A percentile compares a stretch with the other conserved stretches of the same genome.
Conservation (phyloP, 2,113 vertebrate species). For the Dryoscopus gambensis region DNA sequence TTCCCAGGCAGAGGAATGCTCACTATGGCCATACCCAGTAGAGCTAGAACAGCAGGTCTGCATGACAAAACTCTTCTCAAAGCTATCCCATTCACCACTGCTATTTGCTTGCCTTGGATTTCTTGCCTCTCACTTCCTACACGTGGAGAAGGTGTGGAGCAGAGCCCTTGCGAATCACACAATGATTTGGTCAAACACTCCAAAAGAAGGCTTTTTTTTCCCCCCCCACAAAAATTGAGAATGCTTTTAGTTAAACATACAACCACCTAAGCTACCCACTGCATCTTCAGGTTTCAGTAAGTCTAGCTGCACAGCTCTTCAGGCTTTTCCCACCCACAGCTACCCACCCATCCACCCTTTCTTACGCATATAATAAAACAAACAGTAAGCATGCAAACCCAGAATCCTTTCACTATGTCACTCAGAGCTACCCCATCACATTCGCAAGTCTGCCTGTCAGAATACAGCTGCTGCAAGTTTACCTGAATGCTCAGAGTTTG, state of each 20-base stretch:
- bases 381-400: background rate
- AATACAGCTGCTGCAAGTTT: slow-evolving; percentile 49
- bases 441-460: slow-evolving; percentile 31
- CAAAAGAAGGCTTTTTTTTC: background rate
- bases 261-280: background rate
- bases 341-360: background rate
- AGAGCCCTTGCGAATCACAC: rapidly evolving
- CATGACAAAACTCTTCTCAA: slow-evolving; percentile 58
- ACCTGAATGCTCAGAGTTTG: slow-evolving; percentile 54
- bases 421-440: background rate
- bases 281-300: background rate
- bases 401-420: background rate
- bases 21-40: slow-evolving; percentile 52
- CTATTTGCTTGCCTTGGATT: slow-evolving; percentile 43
- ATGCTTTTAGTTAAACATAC: background rate
- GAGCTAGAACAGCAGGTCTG: slow-evolving; percentile 49
- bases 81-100: slow-evolving; percentile 14
- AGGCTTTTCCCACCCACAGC: background rate
- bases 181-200: background rate
- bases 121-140: slow-evolving; percentile 42
- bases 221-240: background rate
- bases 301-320: background rate
- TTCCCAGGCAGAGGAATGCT: slow-evolving; percentile 59
- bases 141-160: background rate
- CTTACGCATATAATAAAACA: background rate